Conservation (phyloP, 2,113 vertebrate genomes). For the Dermatemys mawii region DNA sequence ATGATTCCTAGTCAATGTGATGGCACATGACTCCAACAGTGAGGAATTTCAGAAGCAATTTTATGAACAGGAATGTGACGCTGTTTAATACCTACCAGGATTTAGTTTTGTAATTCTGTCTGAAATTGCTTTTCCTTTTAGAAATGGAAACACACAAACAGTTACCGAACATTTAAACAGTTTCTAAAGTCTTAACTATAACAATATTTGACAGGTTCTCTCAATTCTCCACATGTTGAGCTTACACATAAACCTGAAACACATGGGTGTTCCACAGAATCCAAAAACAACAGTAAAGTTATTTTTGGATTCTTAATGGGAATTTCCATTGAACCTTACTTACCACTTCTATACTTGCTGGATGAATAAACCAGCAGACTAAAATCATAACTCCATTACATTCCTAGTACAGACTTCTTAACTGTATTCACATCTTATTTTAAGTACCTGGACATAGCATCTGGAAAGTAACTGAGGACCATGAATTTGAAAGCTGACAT, state of each 20-base stretch:
- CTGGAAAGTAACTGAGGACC: too few relatives aligned
- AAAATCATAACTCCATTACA: background rate
- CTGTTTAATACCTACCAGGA: background rate
- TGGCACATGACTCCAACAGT: background rate
- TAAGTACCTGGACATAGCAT: background rate
- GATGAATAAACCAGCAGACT: conserved; percentile 28
- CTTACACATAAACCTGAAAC: conserved; percentile 66
- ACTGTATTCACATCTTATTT: background rate
- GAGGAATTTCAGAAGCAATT: background rate
- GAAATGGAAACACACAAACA: conserved; percentile 42
- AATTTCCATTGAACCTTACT: conserved; percentile 74
- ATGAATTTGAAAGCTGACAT: too few relatives aligned
- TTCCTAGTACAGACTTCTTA: background rate
- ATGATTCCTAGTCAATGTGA: background rate
- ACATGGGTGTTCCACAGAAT: conserved; percentile 65
- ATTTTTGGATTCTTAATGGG: conserved; percentile 66
- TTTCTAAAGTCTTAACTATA: conserved; percentile 24
- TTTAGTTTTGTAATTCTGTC: background rate
- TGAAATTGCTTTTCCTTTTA: conserved; percentile 55
- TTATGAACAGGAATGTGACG: background rate
- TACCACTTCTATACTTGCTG: conserved; percentile 64
- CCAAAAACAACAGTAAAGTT: conserved; percentile 59
- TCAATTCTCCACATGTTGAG: conserved; percentile 38
- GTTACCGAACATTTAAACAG: conserved; percentile 29
- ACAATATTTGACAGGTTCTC: conserved; percentile 46